Conservation (phyloP, 2,888 invertebrate species). For the Sabellastarte sp. region DNA sequence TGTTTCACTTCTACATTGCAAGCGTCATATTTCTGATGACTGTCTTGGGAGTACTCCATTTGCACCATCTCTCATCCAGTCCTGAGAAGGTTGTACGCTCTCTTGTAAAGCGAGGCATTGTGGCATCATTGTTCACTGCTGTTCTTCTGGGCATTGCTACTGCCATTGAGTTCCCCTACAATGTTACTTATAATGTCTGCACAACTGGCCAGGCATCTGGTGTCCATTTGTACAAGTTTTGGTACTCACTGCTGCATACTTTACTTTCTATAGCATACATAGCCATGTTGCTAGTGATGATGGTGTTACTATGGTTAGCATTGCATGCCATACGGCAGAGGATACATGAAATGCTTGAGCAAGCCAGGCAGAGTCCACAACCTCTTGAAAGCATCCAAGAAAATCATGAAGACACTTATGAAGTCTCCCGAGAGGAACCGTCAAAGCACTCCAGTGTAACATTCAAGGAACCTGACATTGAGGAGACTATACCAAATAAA, state of each 20-base stretch:
- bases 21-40: conserved; percentile 9
- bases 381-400: neutral
- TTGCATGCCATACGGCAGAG: neutral
- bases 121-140: neutral
- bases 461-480: neutral
- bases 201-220: neutral
- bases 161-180: neutral
- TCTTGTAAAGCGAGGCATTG: neutral
- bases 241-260: neutral
- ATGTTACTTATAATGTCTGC: conserved; percentile 5
- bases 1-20: conserved; percentile 11
- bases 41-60: conserved; percentile 8
- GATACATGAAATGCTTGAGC: neutral
- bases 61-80: neutral
- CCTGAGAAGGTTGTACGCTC: neutral
- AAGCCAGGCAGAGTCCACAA: neutral
- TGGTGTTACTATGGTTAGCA: neutral
- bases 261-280: neutral
- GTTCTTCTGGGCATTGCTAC: conserved; percentile 2
- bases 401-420: neutral
- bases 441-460: neutral
- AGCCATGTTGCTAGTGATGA: neutral
- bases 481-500: neutral
- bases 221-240: neutral
- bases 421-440: neutral